These are phyloP conservation scores for Enteromius treurensis DNA, from an alignment of 2,797 vertebrate species.

Conservation along the genomic window DNA sequence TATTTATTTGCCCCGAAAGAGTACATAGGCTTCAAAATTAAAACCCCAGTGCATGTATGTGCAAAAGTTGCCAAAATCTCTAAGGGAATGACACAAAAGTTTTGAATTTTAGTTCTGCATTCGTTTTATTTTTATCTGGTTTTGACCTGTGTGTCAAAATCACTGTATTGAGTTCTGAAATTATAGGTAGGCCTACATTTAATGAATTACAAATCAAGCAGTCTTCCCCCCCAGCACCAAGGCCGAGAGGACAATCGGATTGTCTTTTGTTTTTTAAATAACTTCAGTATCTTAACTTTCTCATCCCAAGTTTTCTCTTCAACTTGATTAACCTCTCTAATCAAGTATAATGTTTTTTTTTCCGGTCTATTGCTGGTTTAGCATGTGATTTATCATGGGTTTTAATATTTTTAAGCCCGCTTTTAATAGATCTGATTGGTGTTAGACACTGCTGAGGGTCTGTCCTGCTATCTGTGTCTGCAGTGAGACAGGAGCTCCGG, in stretches of 20 bases:
- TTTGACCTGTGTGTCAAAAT: neutral
- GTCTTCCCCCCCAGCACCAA: conserved; percentile 28
- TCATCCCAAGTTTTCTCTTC: conserved; percentile 29
- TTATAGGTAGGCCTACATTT: conserved; percentile 13
- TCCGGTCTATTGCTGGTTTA: conserved; percentile 32
- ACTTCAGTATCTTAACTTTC: conserved; percentile 50
- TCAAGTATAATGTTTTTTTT: conserved; percentile 24
- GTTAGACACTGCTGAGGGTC: conserved; percentile 23
- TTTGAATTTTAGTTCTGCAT: conserved; percentile 4
- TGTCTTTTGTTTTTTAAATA: conserved; percentile 46
- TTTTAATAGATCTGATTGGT: conserved; percentile 53
- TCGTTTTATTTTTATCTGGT: conserved; percentile 4
- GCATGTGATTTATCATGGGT: conserved; percentile 42
- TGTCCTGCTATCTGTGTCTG: conserved; percentile 49
- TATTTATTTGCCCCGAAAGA: neutral
- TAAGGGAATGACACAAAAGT: neutral
- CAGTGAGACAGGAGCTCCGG: conserved; percentile 51
- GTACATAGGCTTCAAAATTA: conserved; percentile 23
- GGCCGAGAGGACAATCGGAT: conserved; percentile 26
- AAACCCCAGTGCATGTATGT: conserved; percentile 15
- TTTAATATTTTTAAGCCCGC: conserved; percentile 26
- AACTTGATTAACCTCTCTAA: conserved; percentile 59
- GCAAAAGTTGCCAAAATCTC: neutral
- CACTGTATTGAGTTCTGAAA: conserved; percentile 13
- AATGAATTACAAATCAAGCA: conserved; percentile 45